Conservation (phyloP, 2,888 invertebrate genomes). For the Drosophila merina region DNA sequence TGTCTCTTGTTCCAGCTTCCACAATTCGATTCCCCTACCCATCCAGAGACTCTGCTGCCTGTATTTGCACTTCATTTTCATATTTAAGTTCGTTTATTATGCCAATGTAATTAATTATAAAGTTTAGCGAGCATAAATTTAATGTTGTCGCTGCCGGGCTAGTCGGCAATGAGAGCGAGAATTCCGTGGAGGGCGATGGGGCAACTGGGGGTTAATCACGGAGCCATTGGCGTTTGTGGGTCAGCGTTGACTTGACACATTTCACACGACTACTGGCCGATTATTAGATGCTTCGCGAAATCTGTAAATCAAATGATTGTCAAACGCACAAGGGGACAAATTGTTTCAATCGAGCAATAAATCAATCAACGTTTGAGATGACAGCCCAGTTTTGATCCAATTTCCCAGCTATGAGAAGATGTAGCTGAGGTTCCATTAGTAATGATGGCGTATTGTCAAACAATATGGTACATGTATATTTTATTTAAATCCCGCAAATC, state of each 20-base stretch:
- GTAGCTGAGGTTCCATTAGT: too few relatives aligned
- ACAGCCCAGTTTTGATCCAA: slow-evolving; percentile 8
- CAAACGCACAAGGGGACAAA: slow-evolving; percentile 26
- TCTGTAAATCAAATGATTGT: slow-evolving; percentile 33
- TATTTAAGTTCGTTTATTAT: slow-evolving; percentile 75
- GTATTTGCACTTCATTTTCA: slow-evolving; percentile 73
- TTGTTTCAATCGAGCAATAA: slow-evolving; percentile 34
- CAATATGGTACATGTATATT: neutral
- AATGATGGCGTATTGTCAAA: neutral
- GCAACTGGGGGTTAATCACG: slow-evolving; percentile 11
- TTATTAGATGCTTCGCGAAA: slow-evolving; percentile 25
- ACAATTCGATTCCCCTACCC: slow-evolving; percentile 10
- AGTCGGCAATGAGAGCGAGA: slow-evolving; percentile 5
- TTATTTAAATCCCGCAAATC: neutral
- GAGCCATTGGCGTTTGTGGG: slow-evolving; percentile 21
- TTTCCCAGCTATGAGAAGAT: neutral
- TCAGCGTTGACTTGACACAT: slow-evolving; percentile 26
- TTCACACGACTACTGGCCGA: slow-evolving; percentile 27
- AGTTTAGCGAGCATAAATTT: slow-evolving; percentile 63
- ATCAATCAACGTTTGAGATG: slow-evolving; percentile 23
- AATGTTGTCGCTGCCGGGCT: slow-evolving; percentile 46
- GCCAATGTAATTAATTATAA: slow-evolving; percentile 75
- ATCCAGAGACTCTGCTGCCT: slow-evolving; percentile 20
- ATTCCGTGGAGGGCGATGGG: slow-evolving; percentile 4
- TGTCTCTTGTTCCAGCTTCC: slow-evolving; percentile 16